Evolutionary conservation across 53 echinoderm and acorn worm species (phyloP).

Genomic region (Arbacia lixula): DNA sequence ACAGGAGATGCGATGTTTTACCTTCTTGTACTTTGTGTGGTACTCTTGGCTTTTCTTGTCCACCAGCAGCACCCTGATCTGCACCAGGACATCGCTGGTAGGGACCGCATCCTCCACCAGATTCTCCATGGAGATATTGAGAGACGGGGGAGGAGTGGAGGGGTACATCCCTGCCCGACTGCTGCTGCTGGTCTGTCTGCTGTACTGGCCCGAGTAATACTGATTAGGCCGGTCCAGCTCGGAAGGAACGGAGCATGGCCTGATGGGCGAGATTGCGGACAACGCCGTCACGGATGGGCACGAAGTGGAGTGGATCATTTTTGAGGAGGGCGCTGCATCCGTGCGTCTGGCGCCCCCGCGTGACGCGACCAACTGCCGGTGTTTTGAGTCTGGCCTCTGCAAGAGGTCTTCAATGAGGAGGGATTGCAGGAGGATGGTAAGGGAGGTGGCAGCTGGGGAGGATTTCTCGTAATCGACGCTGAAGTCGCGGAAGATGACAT

Average conservation of each 20-base stretch:
- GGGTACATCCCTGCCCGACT: slow-evolving; percentile 57
- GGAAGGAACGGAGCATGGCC: slow-evolving; percentile 83
- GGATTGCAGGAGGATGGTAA: slow-evolving; percentile 82
- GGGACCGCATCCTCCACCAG: slow-evolving; percentile 1
- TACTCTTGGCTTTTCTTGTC: slow-evolving; percentile 86
- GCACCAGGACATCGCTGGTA: slow-evolving; percentile 70
- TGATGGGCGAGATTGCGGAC: slow-evolving; percentile 66
- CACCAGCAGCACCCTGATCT: slow-evolving; percentile 85
- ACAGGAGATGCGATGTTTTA: too few species aligned
- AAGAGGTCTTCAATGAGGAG: slow-evolving; percentile 92
- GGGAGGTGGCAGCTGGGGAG: slow-evolving; percentile 65
- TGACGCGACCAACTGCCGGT: slow-evolving; percentile 87
- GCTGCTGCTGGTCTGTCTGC: slow-evolving; percentile 47
- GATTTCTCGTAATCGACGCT: slow-evolving; percentile 90
- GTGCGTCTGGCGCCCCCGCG: slow-evolving; percentile 55
- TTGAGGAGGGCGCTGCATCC: slow-evolving; percentile 39
- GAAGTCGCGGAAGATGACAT: slow-evolving; percentile 85
- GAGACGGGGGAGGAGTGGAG: slow-evolving; percentile 90
- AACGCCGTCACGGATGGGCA: slow-evolving; percentile 88
- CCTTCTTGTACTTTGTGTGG: slow-evolving; percentile 82
- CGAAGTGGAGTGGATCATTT: slow-evolving; percentile 91
- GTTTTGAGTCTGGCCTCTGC: slow-evolving; percentile 72
- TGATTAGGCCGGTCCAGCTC: slow-evolving; percentile 68
- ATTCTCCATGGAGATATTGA: slow-evolving; percentile 72
- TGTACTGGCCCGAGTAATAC: slow-evolving; percentile 57